Base-by-base conservation (phyloP, 2,888 invertebrate species). In the Drosophila pseudotakahashii region DNA sequence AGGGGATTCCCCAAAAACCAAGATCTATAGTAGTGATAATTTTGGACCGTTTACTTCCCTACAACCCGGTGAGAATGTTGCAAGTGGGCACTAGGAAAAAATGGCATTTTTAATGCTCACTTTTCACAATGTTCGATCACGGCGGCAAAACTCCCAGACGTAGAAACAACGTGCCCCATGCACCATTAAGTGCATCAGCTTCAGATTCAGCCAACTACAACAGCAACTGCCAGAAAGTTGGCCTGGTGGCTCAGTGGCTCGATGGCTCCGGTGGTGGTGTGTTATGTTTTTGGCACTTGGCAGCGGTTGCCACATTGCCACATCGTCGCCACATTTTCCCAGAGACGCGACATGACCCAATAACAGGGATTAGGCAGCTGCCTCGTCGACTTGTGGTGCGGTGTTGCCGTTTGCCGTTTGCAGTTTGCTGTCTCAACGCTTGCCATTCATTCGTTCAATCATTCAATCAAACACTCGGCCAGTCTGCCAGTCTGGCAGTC, bases 201-300 rank as follows among this genome's bases (percentile, higher is more conserved):
- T 16, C 64, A 51, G 45, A 57, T 60, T 14, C 82, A 48, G 37
- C 58, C 50, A 50, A 50, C 60, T 45, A 41, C 67, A 42, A 16
- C 64, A 5, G 30, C 26, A 32, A 32, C 36, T 2, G 36, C 44
- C 39, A 32, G 23, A 30, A 1, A 45, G 36, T 44, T 47, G 57
- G 47, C 16, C 37, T 30, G 48, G 39, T 63, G 62, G 36, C 34
- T 23, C 7, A 23, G 72, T 84, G 72, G 45, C 11, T 19, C 16
- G 13, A 11, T 63, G 53, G 48, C 5, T 52, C 39, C 39, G 39
- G 41, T 45, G 58, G 47, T 71, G 78, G 73, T 84, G 71, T 85
- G 75, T 73, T 85, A 77, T 85, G 77, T 80, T 82, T 82, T 82
- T 86, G 82, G 86, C 82, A 82, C 82, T 82, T 82, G 81, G 86